Conservation (phyloP, 2,113 vertebrate species). For the Nycticebus coucang region DNA sequence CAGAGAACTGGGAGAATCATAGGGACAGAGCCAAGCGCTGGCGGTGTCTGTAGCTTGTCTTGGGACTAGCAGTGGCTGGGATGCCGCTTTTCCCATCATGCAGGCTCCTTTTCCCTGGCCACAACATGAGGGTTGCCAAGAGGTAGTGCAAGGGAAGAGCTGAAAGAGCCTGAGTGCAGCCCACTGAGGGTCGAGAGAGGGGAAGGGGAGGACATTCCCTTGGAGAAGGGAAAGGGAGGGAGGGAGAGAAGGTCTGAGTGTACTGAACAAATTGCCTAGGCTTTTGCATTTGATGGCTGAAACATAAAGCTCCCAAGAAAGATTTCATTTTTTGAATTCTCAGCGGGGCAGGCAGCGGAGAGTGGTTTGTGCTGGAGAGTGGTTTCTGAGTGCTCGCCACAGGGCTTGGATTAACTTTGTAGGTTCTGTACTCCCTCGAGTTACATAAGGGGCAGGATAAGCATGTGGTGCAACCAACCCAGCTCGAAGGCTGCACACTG, state of each 20-base stretch:
- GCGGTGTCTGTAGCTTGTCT: conserved; percentile 26
- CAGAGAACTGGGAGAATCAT: conserved; percentile 16
- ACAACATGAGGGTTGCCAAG: conserved; percentile 51
- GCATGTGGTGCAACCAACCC: background rate
- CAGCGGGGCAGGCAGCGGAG: background rate
- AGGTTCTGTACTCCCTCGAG: background rate
- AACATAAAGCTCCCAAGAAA: background rate
- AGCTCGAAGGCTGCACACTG: background rate
- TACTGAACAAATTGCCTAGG: background rate
- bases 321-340: background rate
- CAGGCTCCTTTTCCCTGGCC: conserved; percentile 22
- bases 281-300: background rate
- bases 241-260: background rate
- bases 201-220: background rate
- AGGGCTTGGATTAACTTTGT: conserved; percentile 60
- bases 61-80: no score
- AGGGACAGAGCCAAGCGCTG: conserved; percentile 28
- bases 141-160: conserved; percentile 59
- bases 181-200: background rate
- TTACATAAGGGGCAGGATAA: background rate
- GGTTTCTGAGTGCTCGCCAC: background rate
- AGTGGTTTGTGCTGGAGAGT: background rate
- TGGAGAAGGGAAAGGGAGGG: background rate
- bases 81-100: background rate
- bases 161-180: background rate